Base-by-base conservation (phyloP, 92 coral and sea anemone genomes). In the Hydrozoanthus gracilis region DNA sequence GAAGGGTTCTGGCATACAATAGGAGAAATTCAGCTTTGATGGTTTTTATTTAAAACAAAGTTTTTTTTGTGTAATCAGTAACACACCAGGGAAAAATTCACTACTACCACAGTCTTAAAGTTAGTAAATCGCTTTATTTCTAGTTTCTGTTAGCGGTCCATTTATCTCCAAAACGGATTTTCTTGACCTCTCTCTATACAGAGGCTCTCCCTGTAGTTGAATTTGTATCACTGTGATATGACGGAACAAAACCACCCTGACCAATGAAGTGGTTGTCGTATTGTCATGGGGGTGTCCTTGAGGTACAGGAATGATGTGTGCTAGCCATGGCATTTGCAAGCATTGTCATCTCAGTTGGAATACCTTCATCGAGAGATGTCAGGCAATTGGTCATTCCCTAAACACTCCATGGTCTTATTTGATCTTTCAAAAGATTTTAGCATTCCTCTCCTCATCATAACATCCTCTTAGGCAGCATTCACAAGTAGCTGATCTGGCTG, bases 401-500 rank as follows among this genome's bases (percentile, higher is more conserved):
- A 87, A 13, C 77, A 50, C n/a, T n/a, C n/a, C 77, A 87, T 51
- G 45, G 78, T 50, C 45, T 58, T 56, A 44, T 85, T 85, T 3
- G 88, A 85, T 46, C 60, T 85, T 51, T 85, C 88, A 18, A 85
- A 85, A 44, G 73, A 50, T 16, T 79, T 69, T 3, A 87, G 78
- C 87, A 87, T 79, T n/a, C 79, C 69, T 14, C 44, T 79, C n/a
- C 79, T 79, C 48, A 79, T 35, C 46, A 68, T 11, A 44, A 73
- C 86, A 87, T 87, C 86, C 49, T 87, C 79, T 71, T 87, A 79
- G 35, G 86, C 86, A 9, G 75, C 20, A 52, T 66, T 69, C 62
- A 87, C 71, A 47, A 87, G 71, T n/a, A 87, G 80, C 64, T 87
- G 90, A 76, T 87, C 90, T 66, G 86, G 73, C 51, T 87, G 90